A percentile compares a stretch with the other conserved stretches of the same genome.
Evolutionary conservation across 1,140 invertebrate genomes (phyloP).

Genomic region (Meloidogyne exigua): DNA sequence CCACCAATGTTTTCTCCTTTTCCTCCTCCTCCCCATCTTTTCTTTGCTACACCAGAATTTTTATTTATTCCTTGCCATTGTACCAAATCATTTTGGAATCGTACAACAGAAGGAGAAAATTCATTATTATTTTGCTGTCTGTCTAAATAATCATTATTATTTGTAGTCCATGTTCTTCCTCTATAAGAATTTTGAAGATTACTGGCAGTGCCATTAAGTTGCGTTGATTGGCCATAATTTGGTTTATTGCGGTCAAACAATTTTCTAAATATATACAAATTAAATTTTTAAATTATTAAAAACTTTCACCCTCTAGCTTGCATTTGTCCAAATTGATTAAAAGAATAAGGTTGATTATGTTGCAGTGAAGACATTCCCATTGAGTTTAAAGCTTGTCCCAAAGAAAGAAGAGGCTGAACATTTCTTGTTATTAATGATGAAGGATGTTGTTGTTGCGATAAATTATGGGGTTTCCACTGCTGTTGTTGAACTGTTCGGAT

Average conservation of each 20-base stretch:
- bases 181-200: not conserved
- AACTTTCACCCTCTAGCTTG: not conserved
- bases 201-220: not conserved
- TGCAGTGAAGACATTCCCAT: not conserved
- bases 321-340: not conserved
- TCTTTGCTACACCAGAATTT: not conserved
- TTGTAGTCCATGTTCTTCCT: not conserved
- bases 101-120: too few relatives aligned
- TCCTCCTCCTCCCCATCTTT: too few relatives aligned
- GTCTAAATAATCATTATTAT: not conserved
- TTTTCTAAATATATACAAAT: not conserved
- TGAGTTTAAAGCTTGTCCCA: not conserved
- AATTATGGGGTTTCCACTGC: not conserved
- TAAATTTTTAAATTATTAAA: not conserved
- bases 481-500: not conserved
- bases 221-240: not conserved
- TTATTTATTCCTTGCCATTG: not conserved
- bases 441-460: not conserved
- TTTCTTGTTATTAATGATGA: not conserved
- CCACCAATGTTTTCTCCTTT: not conserved
- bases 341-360: not conserved
- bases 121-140: not conserved
- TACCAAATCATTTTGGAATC: too few relatives aligned
- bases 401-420: slow-evolving; percentile 1
- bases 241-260: not conserved